Percentiles rank a stretch among this genome's conserved stretches.
Evolutionary conservation across 1,140 invertebrate species (phyloP).

Genomic region (Zaprionus tsacasi): DNA sequence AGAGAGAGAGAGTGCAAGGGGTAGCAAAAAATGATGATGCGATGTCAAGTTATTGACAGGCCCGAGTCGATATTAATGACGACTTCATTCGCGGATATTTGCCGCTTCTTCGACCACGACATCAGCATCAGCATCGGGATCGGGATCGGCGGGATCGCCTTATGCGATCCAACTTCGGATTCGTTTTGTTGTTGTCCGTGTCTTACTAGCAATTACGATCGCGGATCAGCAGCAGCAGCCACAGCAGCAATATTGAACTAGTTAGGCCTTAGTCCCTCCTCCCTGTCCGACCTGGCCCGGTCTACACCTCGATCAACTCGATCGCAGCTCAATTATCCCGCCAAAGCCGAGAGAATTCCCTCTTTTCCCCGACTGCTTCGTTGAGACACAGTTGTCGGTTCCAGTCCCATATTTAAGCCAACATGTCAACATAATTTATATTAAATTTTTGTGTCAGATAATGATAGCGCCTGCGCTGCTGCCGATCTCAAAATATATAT

Average conservation of each 20-base stretch:
- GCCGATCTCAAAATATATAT: slow-evolving; percentile 51
- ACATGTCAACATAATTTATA: slow-evolving; percentile 84
- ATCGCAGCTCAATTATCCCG: slow-evolving; percentile 27
- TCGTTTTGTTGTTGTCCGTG: slow-evolving; percentile 54
- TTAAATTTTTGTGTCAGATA: slow-evolving; percentile 83
- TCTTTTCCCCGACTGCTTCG: neutral
- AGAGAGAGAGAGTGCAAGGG: neutral
- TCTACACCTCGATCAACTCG: neutral
- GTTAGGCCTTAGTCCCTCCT: slow-evolving; percentile 37
- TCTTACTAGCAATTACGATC: slow-evolving; percentile 69
- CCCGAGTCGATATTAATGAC: slow-evolving; percentile 79
- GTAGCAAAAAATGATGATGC: slow-evolving; percentile 65
- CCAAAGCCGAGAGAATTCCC: neutral
- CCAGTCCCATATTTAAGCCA: slow-evolving; percentile 75
- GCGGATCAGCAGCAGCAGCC: neutral
- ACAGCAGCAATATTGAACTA: slow-evolving; percentile 54
- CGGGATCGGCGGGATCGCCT: neutral
- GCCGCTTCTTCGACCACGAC: slow-evolving; percentile 4
- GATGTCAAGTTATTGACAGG: slow-evolving; percentile 81
- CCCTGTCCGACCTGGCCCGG: too few relatives aligned
- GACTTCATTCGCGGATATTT: slow-evolving; percentile 71
- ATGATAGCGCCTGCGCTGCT: slow-evolving; percentile 79
- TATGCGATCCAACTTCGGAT: neutral
- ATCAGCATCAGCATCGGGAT: neutral
- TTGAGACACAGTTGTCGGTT: slow-evolving; percentile 12